Evolutionary conservation across 2,797 vertebrate species (phyloP), one percentile per base, ranked within the genome.

Genomic region (Danio aesculapii): DNA sequence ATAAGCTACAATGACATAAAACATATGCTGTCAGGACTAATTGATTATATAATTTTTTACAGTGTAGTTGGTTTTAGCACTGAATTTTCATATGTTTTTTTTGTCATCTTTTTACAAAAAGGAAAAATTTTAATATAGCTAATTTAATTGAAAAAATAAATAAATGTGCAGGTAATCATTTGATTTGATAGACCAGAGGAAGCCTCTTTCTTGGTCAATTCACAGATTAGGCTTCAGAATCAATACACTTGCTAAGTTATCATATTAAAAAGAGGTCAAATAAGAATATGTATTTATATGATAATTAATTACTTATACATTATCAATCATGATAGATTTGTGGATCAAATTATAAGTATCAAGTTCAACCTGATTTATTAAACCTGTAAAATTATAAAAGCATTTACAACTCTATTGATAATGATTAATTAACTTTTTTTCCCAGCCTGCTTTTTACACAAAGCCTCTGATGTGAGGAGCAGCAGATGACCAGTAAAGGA

Each of bases 401-500:
- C 12, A 16, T 3, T 9, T 8, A 16, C 4, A 41, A 41, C 16
- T 4, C 8, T 43, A 16, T 43, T 64, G 1, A 17, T 1, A 64
- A 64, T 0, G 6, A 44, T n/a, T 61, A 0, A 41, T 77, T 58
- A 19, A n/a, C 10, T 55, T 11, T 58, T 8, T 12, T 47, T 68
- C n/a, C 21, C 44, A 41, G 16, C n/a, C 21, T 30, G 30, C 3
- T 1, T 30, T 30, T 30, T 30, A 30, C 30, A 30, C 30, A 30
- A 30, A 8, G 43, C 72, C 61, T 47, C 57, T 74, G 43, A 39
- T 47, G 30, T 44, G 8, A 19, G 58, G 14, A 49, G 46, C 43
- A 74, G 57, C 55, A 46, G 71, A 62, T 49, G 57, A 75, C 9
- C 46, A 62, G 59, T 50, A 17, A 75, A 0, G 4, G 43, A 49